Percentiles rank a stretch among this genome's conserved stretches.
Evolutionary conservation across 1,140 invertebrate species (phyloP).

Genomic region (Spodoptera litura): DNA sequence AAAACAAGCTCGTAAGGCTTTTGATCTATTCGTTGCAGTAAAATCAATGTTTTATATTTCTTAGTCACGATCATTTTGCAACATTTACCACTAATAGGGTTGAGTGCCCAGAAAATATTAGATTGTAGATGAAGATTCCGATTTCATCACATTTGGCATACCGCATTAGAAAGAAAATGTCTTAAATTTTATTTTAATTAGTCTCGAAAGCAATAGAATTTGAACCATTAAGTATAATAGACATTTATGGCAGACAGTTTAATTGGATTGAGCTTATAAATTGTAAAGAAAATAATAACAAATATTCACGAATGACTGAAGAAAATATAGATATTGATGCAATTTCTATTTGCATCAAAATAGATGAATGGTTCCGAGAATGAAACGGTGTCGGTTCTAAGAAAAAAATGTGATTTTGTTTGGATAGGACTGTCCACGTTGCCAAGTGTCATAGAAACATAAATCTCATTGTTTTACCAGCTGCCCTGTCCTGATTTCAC

Average conservation of each 20-base stretch:
- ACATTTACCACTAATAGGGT: constrained; percentile 2
- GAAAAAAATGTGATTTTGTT: constrained; percentile 11
- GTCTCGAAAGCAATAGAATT: too few relatives aligned
- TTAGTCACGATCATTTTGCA: constrained; percentile 17
- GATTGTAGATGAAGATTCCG: background rate
- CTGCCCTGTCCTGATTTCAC: background rate
- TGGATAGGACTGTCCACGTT: background rate
- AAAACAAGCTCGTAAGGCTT: too few relatives aligned
- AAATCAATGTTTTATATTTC: constrained; percentile 13
- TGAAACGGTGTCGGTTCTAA: background rate
- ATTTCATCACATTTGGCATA: too few relatives aligned
- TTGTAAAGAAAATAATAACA: too few relatives aligned
- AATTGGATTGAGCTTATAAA: too few relatives aligned
- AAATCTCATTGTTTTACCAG: background rate
- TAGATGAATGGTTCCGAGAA: background rate
- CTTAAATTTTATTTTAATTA: too few relatives aligned
- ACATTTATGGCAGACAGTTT: too few relatives aligned
- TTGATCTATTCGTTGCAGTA: constrained; percentile 19
- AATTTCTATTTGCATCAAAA: constrained; percentile 20
- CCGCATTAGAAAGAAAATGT: too few relatives aligned
- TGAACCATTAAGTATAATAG: too few relatives aligned
- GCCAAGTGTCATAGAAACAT: background rate
- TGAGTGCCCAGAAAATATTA: constrained; percentile 16
- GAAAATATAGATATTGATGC: background rate
- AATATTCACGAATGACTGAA: background rate